These are phyloP conservation scores for Scartelaos histophorus DNA, from an alignment of 2,113 vertebrate species.

Conservation along the genomic window DNA sequence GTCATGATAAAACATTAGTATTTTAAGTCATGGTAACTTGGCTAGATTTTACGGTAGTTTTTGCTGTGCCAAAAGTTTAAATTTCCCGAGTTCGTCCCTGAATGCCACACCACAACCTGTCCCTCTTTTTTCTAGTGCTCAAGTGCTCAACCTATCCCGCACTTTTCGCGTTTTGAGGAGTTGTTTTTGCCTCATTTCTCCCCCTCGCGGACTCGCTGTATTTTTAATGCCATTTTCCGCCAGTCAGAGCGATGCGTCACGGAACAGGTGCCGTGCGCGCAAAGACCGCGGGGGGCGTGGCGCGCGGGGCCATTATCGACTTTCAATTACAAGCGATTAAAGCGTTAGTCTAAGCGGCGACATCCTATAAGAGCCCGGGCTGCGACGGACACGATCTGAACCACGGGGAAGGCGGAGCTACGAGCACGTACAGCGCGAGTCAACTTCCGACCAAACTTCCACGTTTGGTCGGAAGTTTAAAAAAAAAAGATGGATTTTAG, in stretches of 20 bases:
- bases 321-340: constrained; percentile 85
- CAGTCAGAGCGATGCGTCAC: constrained; percentile 65
- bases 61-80: too few relatives aligned
- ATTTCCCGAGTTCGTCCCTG: too few relatives aligned
- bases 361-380: constrained; percentile 72
- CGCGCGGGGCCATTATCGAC: constrained; percentile 78
- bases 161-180: constrained; percentile 49
- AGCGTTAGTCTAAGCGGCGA: constrained; percentile 83
- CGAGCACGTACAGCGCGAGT: neutral
- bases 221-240: constrained; percentile 70
- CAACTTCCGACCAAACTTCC: too few relatives aligned
- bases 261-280: constrained; percentile 77
- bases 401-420: too few relatives aligned
- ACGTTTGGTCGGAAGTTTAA: neutral
- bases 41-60: too few relatives aligned
- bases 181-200: constrained; percentile 14
- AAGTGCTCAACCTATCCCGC: too few relatives aligned
- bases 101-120: too few relatives aligned
- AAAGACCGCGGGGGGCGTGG: constrained; percentile 64
- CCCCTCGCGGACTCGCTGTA: constrained; percentile 39
- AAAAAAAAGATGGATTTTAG: neutral
- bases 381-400: constrained; percentile 32
- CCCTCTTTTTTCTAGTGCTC: too few relatives aligned
- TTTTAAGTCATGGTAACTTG: too few relatives aligned
- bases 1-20: too few relatives aligned